These are phyloP conservation scores for Erebia ligea DNA, from an alignment of 2,888 invertebrate genomes.

Conservation along the genomic window DNA sequence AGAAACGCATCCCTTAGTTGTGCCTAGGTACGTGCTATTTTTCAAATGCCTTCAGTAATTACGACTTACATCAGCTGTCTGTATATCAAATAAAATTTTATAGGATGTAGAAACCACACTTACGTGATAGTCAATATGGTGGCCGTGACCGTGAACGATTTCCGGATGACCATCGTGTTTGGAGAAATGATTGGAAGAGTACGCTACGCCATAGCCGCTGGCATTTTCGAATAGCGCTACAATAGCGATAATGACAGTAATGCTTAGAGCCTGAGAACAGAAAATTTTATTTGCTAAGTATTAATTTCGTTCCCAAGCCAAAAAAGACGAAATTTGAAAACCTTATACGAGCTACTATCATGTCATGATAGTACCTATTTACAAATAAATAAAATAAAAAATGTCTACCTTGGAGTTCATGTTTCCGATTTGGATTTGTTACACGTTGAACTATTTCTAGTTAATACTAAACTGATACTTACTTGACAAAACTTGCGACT, in stretches of 20 bases:
- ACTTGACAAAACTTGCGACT: conserved; percentile 4
- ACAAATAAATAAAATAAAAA: too few relatives aligned
- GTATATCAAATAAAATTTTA: not conserved
- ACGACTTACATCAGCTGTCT: not conserved
- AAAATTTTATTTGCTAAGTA: not conserved
- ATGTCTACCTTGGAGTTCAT: conserved; percentile 21
- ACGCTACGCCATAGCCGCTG: conserved; percentile 45
- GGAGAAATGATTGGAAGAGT: conserved; percentile 66
- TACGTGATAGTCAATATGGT: conserved; percentile 49
- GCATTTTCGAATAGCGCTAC: conserved; percentile 44
- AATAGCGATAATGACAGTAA: conserved; percentile 21
- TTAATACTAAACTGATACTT: conserved; percentile 28
- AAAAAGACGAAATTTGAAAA: too few relatives aligned
- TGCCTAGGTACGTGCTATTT: too few relatives aligned
- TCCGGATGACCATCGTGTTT: conserved; percentile 62
- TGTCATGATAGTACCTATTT: too few relatives aligned
- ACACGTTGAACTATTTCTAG: conserved; percentile 10
- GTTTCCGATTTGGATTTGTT: not conserved
- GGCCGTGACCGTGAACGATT: conserved; percentile 51
- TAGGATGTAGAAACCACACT: conserved; percentile 2
- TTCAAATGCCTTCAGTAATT: too few relatives aligned
- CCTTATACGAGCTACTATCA: too few relatives aligned
- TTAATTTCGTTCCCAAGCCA: too few relatives aligned
- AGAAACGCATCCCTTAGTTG: too few relatives aligned
- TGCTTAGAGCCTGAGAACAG: conserved; percentile 25